A percentile compares a stretch with the other conserved stretches of the same genome.
phyloP scores from a whole-genome alignment of 2,888 invertebrate genomes.

The Petrophora chlorosata region DNA sequence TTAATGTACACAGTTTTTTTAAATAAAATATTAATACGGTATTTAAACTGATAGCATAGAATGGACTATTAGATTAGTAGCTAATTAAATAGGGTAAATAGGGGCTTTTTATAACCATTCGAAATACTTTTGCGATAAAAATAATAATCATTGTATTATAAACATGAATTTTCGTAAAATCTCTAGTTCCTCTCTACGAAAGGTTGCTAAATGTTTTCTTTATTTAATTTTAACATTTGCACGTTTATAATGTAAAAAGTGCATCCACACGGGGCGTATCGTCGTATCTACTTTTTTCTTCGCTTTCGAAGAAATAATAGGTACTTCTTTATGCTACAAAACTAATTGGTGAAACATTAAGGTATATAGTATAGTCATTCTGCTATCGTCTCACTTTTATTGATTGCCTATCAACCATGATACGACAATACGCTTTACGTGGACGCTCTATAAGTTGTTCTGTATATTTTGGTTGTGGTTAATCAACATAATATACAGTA shows the following conservation, averaged over 20 bases:
- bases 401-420: neutral
- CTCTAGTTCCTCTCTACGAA: constrained; percentile 55
- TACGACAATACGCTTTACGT: neutral
- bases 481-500: constrained; percentile 43
- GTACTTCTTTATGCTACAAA: too few relatives aligned
- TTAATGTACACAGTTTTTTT: constrained; percentile 15
- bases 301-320: too few relatives aligned
- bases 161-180: constrained; percentile 28
- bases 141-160: constrained; percentile 23
- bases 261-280: constrained; percentile 7
- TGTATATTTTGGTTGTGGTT: constrained; percentile 63
- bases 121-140: constrained; percentile 26
- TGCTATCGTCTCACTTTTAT: neutral
- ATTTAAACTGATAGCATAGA: constrained; percentile 61
- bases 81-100: constrained; percentile 74
- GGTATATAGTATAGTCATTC: too few relatives aligned
- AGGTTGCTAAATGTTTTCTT: constrained; percentile 44
- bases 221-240: constrained; percentile 42
- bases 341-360: too few relatives aligned
- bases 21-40: constrained; percentile 23
- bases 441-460: constrained; percentile 44
- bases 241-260: constrained; percentile 37
- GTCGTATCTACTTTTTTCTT: too few relatives aligned
- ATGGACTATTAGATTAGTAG: constrained; percentile 72
- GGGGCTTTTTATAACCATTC: constrained; percentile 60